Conservation (phyloP, 2,797 vertebrate species). For the Eleutherodactylus coqui region DNA sequence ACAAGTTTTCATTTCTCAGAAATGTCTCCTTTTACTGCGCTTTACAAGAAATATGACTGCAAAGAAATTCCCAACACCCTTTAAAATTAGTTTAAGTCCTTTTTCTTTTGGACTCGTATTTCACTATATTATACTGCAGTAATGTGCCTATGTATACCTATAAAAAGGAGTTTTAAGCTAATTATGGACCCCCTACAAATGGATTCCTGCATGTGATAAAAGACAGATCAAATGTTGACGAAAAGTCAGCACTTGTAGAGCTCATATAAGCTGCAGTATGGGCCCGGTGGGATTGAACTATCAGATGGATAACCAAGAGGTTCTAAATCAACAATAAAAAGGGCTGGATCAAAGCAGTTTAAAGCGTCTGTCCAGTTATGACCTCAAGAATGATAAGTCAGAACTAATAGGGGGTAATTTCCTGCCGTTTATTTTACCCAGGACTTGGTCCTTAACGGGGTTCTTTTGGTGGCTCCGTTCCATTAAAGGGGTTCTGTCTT, state of each 20-base stretch:
- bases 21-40: slow-evolving; percentile 21
- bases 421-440: too few relatives aligned
- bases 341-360: background rate
- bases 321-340: background rate
- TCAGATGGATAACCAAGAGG: background rate
- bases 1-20: slow-evolving; percentile 33
- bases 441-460: too few relatives aligned
- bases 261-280: background rate
- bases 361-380: background rate
- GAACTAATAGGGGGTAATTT: too few relatives aligned
- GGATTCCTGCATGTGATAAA: background rate
- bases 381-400: background rate
- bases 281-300: background rate
- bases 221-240: background rate
- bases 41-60: slow-evolving; percentile 35
- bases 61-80: slow-evolving; percentile 25
- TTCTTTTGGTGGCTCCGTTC: too few relatives aligned
- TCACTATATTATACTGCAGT: background rate
- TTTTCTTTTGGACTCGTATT: background rate
- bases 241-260: background rate
- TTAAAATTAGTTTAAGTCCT: slow-evolving; percentile 24
- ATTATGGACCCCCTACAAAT: slow-evolving; percentile 20
- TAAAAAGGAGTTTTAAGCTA: slow-evolving; percentile 8
- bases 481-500: too few relatives aligned
- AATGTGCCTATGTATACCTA: background rate